Evolutionary conservation across 2,888 invertebrate species (phyloP), one percentile per base, ranked within the genome.

Genomic region (Trichopoda pennipes): DNA sequence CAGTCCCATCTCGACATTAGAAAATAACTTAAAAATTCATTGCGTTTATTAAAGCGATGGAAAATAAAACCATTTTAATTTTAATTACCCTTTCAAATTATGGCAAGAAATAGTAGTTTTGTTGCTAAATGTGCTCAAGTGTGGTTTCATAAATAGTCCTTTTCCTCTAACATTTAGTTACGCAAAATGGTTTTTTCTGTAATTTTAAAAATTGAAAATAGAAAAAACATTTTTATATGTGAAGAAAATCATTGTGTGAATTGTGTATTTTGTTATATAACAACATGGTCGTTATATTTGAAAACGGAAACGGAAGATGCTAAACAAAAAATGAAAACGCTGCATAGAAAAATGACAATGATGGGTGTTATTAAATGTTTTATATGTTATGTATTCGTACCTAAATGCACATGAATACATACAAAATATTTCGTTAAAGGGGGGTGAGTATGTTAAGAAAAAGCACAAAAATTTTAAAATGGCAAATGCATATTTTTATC

Each of bases 271-370:
- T 68, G 69, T 77, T 76, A 63, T 69, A 49, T 53, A 49, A 28
- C 63, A 49, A 28, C 63, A 63, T 60, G 68, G 21, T 38, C 63
- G 58, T 81, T 69, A 78, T 66, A 82, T 72, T 66, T 68, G 23
- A 58, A 68, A 77, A 55, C 75, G 79, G 82, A 82, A 82, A 75
- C 78, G 74, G 66, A 77, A 63, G 55, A 69, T 47, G 60, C 61
- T 69, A 60, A 58, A 68, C n/a, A 28, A 17, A 51, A 51, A 51
- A 32, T 28, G 23, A 55, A 44, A 70, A 61, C 56, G 47, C 19
- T 51, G 35, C 66, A 60, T 61, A 61, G 63, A 72, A 73, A 79
- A 78, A 79, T 82, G 74, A 79, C 82, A 75, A 79, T 79, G 74
- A 47, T 74, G 44, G 58, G 70, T 66, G 66, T 53, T 76, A 38